Evolutionary conservation across 1,140 invertebrate genomes (phyloP), one percentile per base, ranked within the genome.

Genomic region (Melipona quadrifasciata): DNA sequence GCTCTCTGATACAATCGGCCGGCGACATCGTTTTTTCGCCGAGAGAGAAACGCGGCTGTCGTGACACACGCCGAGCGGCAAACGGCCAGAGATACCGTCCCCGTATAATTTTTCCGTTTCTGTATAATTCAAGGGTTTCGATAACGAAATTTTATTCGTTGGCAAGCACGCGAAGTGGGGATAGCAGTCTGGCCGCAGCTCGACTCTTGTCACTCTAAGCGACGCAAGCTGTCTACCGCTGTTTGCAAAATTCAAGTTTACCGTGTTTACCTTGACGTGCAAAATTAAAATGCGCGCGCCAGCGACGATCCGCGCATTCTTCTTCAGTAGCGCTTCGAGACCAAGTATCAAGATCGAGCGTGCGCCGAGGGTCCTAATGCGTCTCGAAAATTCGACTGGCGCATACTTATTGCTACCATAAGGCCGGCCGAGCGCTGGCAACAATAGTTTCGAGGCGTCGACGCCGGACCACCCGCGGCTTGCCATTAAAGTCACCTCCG

Each of bases 391-490:
- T 34, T 77, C 72, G 24, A n/a, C 39, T 10, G 24, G 51, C 51
- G 73, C 70, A 78, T 73, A 84, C 70, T 88, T 87, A 89, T 89
- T 87, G 87, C 86, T 79, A 80, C 82, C 83, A 83, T 89, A 86
- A 89, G 86, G 73, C 86, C 61, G 84, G 71, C 65, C 86, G 78
- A 82, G 65, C 77, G 80, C 55, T 83, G 79, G 80, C 91, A 93
- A 93, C 92, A 93, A 93, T 93, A 91, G 92, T 92, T 31, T 86
- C 91, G 87, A 94, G 90, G 87, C 90, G 76, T 87, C 81, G 78
- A 84, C 86, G 82, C 53, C 39, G 91, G 93, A 94, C 93, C 93
- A 94, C 93, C 93, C 93, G 92, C 79, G 89, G 92, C 74, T 91
- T 83, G 79, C 92, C 89, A 92, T 93, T 93, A 93, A 91, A 91